Base-by-base conservation (phyloP, 1,140 invertebrate genomes). In the Euglossa dilemma region DNA sequence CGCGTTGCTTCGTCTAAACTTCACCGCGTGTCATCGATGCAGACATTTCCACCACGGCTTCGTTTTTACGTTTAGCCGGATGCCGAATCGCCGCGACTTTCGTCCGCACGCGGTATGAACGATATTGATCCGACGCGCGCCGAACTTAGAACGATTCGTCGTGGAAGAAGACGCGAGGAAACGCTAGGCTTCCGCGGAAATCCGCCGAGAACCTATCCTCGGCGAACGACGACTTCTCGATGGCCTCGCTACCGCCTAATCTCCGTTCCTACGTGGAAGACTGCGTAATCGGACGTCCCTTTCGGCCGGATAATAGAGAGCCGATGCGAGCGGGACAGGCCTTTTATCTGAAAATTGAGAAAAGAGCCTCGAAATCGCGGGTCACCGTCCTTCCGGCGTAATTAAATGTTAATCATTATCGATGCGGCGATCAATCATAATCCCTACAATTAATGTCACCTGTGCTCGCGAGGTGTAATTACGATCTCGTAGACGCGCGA, bases 351-450 rank as follows among this genome's bases (percentile, higher is more conserved):
- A 59, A 83, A 83, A 83, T 78, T 78, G n/a, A n/a, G 81, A 83
- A 70, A 83, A 78, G 81, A 78, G 57, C 16, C 57, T 54, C 66
- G 75, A 83, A 83, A 78, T 78, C 75, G 47, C 12, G 64, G 81
- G 7, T 78, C 47, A 70, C 80, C 54, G 80, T 64, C 64, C 63
- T 82, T 85, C 61, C 47, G 43, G 36, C 63, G 50, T 87, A 70
- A 84, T 75, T 70, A 84, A 87, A 88, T 88, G 83, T 87, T 87
- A 87, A n/a, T n/a, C 84, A 87, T 87, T 84, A 74, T 78, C 84
- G 74, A 81, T 71, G 72, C 71, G 57, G 83, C 80, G 70, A 88
- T 88, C 83, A 85, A 88, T 88, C 86, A 88, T 56, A 72, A 78
- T 86, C n/a, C 61, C 86, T 88, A 70, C 81, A 87, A 88, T 88